Percentiles rank a stretch among this genome's conserved stretches.
phyloP scores from a whole-genome alignment of 1,140 invertebrate genomes.

The Drosophila nikananu region DNA sequence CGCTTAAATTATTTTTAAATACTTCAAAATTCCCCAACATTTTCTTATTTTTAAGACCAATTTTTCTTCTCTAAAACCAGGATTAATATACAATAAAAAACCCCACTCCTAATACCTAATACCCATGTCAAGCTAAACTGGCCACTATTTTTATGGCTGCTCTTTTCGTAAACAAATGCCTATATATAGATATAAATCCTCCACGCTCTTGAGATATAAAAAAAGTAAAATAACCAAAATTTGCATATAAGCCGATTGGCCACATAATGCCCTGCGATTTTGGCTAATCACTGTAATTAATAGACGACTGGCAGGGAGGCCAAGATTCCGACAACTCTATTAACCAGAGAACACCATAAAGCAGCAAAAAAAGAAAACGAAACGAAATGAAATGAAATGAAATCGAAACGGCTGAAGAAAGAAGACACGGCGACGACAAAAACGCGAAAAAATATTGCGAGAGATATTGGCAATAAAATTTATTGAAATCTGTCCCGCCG shows the following conservation, averaged over 20 bases:
- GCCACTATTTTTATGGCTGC: neutral
- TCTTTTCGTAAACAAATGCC: constrained; percentile 5
- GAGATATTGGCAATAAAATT: constrained; percentile 77
- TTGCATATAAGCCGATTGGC: constrained; percentile 47
- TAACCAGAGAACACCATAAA: constrained; percentile 32
- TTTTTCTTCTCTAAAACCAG: neutral
- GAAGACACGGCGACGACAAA: constrained; percentile 20
- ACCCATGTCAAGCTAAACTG: neutral
- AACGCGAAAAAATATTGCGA: constrained; percentile 55
- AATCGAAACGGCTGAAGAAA: constrained; percentile 33
- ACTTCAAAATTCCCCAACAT: neutral
- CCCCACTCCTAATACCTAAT: neutral
- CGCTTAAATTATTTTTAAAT: neutral
- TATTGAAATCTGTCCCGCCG: constrained; percentile 66
- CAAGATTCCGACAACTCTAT: constrained; percentile 62
- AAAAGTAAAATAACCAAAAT: constrained; percentile 34
- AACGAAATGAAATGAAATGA: constrained; percentile 52
- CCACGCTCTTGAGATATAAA: constrained; percentile 21
- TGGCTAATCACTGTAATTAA: constrained; percentile 65
- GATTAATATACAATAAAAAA: neutral
- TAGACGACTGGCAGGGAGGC: constrained; percentile 19
- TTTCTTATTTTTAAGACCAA: neutral
- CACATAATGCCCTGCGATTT: constrained; percentile 40
- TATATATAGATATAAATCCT: constrained; percentile 18
- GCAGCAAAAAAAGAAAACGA: constrained; percentile 34